A percentile compares a stretch with the other conserved stretches of the same genome.
Evolutionary conservation across 2,888 invertebrate genomes (phyloP).

Genomic region (Seira ritae): DNA sequence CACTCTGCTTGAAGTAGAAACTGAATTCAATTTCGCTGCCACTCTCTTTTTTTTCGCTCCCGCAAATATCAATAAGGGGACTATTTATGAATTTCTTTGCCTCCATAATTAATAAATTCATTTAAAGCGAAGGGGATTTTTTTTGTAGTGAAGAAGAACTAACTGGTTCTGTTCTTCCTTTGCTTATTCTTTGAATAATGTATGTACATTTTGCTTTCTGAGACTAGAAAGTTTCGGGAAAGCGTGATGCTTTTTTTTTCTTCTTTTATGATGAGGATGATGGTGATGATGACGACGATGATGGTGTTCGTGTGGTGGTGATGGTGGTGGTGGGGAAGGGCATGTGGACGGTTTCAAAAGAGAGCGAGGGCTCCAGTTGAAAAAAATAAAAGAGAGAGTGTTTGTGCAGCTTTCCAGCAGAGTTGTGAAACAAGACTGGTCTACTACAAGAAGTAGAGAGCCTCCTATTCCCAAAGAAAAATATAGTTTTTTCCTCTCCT

Average conservation of each 20-base stretch:
- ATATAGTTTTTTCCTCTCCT: constrained; percentile 8
- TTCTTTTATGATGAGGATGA: constrained; percentile 14
- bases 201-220: constrained; percentile 2
- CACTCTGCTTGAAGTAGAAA: no score
- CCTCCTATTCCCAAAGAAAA: constrained; percentile 19
- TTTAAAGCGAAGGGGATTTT: neutral
- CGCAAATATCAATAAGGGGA: neutral
- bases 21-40: neutral
- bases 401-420: constrained; percentile 64
- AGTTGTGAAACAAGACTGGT: constrained; percentile 66
- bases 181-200: neutral
- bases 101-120: neutral
- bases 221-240: constrained; percentile 1
- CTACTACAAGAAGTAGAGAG: constrained; percentile 20
- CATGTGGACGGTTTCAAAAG: constrained; percentile 67
- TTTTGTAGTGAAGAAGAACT: neutral
- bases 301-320: constrained; percentile 35
- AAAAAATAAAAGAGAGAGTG: constrained; percentile 47
- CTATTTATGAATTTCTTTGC: neutral
- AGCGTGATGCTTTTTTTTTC: constrained; percentile 18
- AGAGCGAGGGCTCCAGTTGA: constrained; percentile 67
- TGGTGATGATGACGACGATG: constrained; percentile 33
- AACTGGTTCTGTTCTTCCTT: neutral
- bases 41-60: neutral
- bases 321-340: constrained; percentile 59